Conservation (phyloP, 2,113 vertebrate species). For the Typhlomys cinereus region DNA sequence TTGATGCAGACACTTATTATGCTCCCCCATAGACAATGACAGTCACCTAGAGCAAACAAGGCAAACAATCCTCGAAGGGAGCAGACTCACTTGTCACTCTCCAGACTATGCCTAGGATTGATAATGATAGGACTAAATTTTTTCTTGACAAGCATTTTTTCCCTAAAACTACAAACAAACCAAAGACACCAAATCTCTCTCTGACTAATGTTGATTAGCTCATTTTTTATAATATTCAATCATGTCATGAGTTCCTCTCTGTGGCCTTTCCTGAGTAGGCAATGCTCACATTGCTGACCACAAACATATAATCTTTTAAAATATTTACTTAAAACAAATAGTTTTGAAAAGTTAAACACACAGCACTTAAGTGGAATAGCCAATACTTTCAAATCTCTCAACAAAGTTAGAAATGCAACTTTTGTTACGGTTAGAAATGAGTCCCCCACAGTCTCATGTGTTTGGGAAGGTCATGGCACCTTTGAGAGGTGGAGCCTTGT, state of each 20-base stretch:
- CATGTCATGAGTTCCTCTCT: neutral
- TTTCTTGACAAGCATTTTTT: constrained; percentile 8
- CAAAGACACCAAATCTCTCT: neutral
- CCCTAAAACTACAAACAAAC: constrained; percentile 21
- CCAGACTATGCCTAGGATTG: neutral
- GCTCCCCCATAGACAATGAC: neutral
- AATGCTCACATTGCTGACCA: neutral
- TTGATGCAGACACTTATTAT: constrained; percentile 44
- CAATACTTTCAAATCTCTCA: neutral
- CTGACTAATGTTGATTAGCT: constrained; percentile 26
- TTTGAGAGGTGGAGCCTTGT: no score
- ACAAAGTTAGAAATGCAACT: neutral
- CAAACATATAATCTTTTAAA: neutral
- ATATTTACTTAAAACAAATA: neutral
- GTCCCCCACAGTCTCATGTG: no score
- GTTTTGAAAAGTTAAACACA: constrained; percentile 9
- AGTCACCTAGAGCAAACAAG: constrained; percentile 55
- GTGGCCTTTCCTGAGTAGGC: neutral
- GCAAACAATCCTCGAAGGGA: neutral
- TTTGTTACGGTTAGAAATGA: no score
- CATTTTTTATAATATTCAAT: neutral
- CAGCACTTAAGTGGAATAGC: neutral
- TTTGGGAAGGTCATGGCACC: no score
- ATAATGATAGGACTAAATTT: neutral
- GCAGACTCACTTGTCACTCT: neutral